Conservation (phyloP, 92 coral and sea anemone genomes). For the Galaxea fascicularis region DNA sequence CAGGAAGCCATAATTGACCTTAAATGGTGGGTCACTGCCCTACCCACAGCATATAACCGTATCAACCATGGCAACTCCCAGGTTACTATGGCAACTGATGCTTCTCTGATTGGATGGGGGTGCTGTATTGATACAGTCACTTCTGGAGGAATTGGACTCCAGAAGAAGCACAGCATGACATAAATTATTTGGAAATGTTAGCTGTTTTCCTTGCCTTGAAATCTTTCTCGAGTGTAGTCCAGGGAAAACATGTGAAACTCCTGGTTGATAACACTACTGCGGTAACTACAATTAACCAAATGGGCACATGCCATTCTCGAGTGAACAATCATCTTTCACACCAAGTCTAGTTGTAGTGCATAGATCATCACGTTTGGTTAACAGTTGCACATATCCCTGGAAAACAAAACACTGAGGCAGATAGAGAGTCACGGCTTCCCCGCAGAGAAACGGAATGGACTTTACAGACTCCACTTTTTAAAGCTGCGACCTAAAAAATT, state of each 20-base stretch:
- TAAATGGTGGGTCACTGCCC: conserved; percentile 49
- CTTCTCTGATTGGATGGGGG: conserved; percentile 50
- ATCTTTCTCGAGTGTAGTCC: too few relatives aligned
- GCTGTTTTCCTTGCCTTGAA: too few relatives aligned
- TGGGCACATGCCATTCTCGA: conserved; percentile 73
- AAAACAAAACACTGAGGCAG: too few relatives aligned
- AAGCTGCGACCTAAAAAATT: too few relatives aligned
- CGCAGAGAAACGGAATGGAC: too few relatives aligned
- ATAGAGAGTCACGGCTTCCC: too few relatives aligned
- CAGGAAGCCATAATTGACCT: conserved; percentile 39
- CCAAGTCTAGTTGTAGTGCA: conserved; percentile 67
- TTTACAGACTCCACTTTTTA: too few relatives aligned
- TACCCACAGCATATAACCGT: conserved; percentile 40
- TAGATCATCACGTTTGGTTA: conserved; percentile 16
- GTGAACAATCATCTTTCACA: conserved; percentile 42
- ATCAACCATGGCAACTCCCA: conserved; percentile 49
- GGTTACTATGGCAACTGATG: conserved; percentile 58
- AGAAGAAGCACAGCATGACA: too few relatives aligned
- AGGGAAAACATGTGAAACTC: conserved; percentile 48
- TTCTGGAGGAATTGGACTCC: conserved; percentile 69
- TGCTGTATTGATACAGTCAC: not conserved
- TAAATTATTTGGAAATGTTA: too few relatives aligned
- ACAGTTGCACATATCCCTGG: conserved; percentile 68
- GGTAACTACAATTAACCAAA: conserved; percentile 59
- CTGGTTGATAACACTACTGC: too few relatives aligned